Base-by-base conservation (phyloP, 2,113 vertebrate species). In the Ptyas mucosa region DNA sequence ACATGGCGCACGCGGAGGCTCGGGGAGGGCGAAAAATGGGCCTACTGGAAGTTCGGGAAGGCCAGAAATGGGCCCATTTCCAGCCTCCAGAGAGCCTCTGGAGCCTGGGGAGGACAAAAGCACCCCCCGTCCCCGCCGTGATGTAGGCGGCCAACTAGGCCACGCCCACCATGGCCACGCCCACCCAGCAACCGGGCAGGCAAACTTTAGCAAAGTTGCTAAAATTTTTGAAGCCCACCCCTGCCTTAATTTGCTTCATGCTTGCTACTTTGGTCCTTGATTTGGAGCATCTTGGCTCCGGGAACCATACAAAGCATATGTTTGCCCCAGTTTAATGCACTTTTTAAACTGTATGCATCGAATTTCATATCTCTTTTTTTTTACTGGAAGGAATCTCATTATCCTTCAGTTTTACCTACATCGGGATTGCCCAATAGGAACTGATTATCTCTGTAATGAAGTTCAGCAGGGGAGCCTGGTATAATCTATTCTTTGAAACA, bases 361-460 rank as follows among this genome's bases (percentile, higher is more conserved):
- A 90, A 94, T 94, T 91, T 85, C 93, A 51, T 91, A 24, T 88
- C 53, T 90, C 53, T 87, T 39, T 29, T 51, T 23, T 69, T 87
- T 58, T 91, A n/a, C 64, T 88, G 43, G 52, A 5, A 88, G 43
- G 85, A 53, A 91, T 87, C 91, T 94, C 88, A 93, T 95, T 94
- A 93, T 88, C 57, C 88, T 55, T 93, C 24, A 46, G 43, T 75
- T 91, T 93, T 88, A 61, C 57, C 52, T 92, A 90, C 46, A 64
- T 93, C 57, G 12, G 85, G 91, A 89, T 90, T 53, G 61, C 91
- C 92, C 87, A 92, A 90, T 69, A 90, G 53, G 81, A 90, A 93
- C 90, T 91, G 92, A 91, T 94, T 89, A 94, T 93, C 95, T 93
- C 53, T 93, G 61, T 91, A 94, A 91, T 91, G 92, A 89, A 90